These are phyloP conservation scores for Steinernema hermaphroditum DNA, from an alignment of 2,888 invertebrate species.

Conservation along the genomic window DNA sequence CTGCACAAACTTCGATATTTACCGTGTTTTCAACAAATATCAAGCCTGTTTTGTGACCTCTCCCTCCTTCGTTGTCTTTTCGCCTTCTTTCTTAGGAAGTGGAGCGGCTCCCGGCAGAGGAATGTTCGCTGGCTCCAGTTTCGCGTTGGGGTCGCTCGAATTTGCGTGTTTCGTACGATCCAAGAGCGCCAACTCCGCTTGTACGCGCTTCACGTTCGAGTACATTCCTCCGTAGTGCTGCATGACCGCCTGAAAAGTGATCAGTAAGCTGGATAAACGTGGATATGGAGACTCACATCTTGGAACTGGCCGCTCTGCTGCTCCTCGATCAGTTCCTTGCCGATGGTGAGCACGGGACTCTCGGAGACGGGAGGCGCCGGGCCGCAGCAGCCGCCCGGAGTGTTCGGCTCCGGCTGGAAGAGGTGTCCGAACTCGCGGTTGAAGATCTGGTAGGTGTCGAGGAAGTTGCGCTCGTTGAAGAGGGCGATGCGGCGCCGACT, in stretches of 20 bases:
- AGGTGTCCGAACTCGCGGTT: constrained; percentile 37
- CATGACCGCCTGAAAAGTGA: constrained; percentile 33
- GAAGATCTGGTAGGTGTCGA: constrained; percentile 34
- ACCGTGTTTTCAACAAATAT: too few species aligned
- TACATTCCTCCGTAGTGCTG: constrained; percentile 43
- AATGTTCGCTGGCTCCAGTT: constrained; percentile 33
- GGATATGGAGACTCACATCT: not conserved
- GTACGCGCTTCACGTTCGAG: constrained; percentile 38
- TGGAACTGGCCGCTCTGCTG: not conserved
- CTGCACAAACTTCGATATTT: too few species aligned
- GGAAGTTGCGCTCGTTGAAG: constrained; percentile 34
- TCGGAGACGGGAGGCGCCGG: constrained; percentile 29
- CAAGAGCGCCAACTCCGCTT: constrained; percentile 35
- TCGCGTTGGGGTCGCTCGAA: constrained; percentile 24
- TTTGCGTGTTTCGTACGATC: constrained; percentile 38
- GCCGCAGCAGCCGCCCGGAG: constrained; percentile 38
- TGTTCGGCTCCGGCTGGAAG: constrained; percentile 38
- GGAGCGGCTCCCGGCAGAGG: constrained; percentile 28
- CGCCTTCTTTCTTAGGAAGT: too few species aligned
- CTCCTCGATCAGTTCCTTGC: constrained; percentile 33
- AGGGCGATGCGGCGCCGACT: constrained; percentile 26
- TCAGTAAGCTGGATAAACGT: too few species aligned
- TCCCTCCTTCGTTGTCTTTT: too few species aligned
- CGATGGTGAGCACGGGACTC: constrained; percentile 36
- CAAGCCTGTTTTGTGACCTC: too few species aligned